Conservation (phyloP, 2,888 invertebrate species). For the Mesorhabditis sp. region DNA sequence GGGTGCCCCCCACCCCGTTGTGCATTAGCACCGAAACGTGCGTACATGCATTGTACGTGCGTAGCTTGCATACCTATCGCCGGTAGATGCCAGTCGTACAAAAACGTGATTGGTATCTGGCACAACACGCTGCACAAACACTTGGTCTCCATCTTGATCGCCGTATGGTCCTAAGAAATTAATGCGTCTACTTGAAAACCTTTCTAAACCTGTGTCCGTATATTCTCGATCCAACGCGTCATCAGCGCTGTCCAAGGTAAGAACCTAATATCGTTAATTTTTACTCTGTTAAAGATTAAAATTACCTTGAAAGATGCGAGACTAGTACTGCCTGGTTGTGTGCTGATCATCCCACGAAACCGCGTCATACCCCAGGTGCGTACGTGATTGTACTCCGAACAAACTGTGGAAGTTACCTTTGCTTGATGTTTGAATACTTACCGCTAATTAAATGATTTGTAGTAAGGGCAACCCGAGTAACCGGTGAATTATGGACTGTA, state of each 20-base stretch:
- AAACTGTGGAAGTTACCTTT: conserved; percentile 62
- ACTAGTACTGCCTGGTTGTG: conserved; percentile 94
- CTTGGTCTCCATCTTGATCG: conserved; percentile 94
- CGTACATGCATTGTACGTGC: neutral
- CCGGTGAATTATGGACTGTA: conserved; percentile 52
- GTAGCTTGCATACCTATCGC: conserved; percentile 70
- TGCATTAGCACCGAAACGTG: neutral
- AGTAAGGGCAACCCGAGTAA: conserved; percentile 68
- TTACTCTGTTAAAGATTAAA: neutral
- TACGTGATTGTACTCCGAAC: conserved; percentile 95
- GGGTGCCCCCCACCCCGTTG: neutral
- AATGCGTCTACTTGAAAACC: neutral
- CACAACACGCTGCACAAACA: conserved; percentile 94
- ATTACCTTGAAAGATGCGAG: conserved; percentile 86
- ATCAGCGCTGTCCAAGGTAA: conserved; percentile 73
- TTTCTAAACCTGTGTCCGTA: conserved; percentile 24
- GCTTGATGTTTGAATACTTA: conserved; percentile 7
- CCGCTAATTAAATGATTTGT: conserved; percentile 92
- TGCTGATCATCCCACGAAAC: conserved; percentile 96
- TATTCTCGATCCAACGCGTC: conserved; percentile 51
- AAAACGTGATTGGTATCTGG: conserved; percentile 92
- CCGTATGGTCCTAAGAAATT: conserved; percentile 79
- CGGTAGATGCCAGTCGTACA: conserved; percentile 88
- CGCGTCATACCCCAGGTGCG: conserved; percentile 93
- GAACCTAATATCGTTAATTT: conserved; percentile 60